phyloP scores from a whole-genome alignment of 2,113 vertebrate genomes.

The Strix aluco region DNA sequence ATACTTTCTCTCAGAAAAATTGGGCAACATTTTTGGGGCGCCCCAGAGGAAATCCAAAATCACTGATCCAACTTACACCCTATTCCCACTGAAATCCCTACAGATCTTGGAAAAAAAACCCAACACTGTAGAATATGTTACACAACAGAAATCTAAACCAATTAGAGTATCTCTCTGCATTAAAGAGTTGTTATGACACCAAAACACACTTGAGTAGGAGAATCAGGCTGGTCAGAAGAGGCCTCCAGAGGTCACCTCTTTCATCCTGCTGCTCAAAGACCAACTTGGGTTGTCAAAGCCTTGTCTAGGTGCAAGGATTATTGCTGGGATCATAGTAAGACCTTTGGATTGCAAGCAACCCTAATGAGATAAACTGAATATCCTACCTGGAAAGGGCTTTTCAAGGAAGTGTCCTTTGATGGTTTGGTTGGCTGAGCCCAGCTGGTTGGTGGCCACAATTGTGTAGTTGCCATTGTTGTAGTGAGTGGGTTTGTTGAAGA shows the following conservation, averaged over 20 bases:
- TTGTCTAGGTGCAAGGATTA: background rate
- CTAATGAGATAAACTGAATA: background rate
- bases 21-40: background rate
- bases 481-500: conserved; percentile 94
- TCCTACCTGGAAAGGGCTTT: conserved; percentile 82
- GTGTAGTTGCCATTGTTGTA: conserved; percentile 98
- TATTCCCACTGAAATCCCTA: background rate
- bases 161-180: background rate
- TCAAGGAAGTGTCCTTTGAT: conserved; percentile 92
- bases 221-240: background rate
- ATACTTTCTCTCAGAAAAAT: background rate
- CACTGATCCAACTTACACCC: background rate
- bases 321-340: background rate
- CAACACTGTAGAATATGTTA: background rate
- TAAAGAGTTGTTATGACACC: background rate
- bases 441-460: conserved; percentile 87
- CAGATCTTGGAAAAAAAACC: background rate
- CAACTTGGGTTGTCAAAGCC: background rate
- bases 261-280: background rate
- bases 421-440: conserved; percentile 90
- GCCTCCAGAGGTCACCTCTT: background rate
- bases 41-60: background rate
- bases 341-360: background rate
- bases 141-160: background rate
- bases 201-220: background rate